Percentiles rank a stretch among this genome's conserved stretches.
Conservation (phyloP, 2,888 invertebrate species). For the Odontocolon sp. region DNA sequence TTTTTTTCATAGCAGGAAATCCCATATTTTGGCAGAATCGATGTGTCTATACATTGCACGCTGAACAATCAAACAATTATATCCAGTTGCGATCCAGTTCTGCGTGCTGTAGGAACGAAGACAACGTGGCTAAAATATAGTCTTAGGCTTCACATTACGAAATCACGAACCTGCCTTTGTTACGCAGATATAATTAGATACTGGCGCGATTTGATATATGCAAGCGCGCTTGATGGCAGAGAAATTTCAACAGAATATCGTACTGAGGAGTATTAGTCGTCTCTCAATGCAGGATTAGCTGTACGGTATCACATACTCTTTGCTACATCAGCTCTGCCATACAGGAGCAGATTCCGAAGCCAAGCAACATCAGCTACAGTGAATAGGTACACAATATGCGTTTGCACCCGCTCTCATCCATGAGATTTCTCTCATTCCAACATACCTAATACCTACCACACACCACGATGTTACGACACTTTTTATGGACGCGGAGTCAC, state of each 20-base stretch:
- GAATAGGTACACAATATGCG: conserved; percentile 5
- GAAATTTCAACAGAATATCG: conserved; percentile 23
- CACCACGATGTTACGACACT: conserved; percentile 61
- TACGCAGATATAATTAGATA: not conserved
- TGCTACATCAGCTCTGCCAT: conserved; percentile 4
- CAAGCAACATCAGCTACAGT: not conserved
- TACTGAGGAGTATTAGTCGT: conserved; percentile 29
- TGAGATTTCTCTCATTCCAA: conserved; percentile 22
- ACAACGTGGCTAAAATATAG: too few relatives aligned
- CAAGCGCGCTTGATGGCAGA: not conserved
- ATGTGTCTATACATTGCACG: too few relatives aligned
- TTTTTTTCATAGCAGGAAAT: too few relatives aligned
- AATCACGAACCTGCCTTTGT: too few relatives aligned
- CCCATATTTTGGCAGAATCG: too few relatives aligned
- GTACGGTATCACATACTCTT: conserved; percentile 30
- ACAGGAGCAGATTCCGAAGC: conserved; percentile 30
- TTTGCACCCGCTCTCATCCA: conserved; percentile 1
- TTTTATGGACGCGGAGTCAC: conserved; percentile 63
- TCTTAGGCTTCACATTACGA: too few relatives aligned
- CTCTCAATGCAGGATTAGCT: conserved; percentile 40
- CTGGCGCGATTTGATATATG: too few relatives aligned
- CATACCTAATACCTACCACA: not conserved
- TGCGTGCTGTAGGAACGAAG: too few relatives aligned
- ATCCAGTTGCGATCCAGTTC: too few relatives aligned
- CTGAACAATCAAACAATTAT: too few relatives aligned